Percentiles rank a stretch among this genome's conserved stretches.
Evolutionary conservation across 2,888 invertebrate species (phyloP).

Genomic region (Xanthorhoe designata): DNA sequence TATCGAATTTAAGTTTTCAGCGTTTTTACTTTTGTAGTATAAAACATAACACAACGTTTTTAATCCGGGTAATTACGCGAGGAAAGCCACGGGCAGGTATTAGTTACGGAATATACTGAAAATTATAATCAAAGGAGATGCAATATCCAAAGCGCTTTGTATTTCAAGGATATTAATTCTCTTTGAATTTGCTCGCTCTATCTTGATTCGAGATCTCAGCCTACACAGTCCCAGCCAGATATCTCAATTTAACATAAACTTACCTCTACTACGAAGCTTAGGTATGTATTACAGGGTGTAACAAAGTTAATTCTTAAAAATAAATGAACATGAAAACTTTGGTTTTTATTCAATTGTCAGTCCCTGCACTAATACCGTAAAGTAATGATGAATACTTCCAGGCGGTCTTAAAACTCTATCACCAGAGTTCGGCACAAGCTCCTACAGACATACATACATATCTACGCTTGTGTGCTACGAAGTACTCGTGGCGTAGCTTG

Average conservation of each 20-base stretch:
- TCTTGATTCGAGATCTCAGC: slow-evolving; percentile 19
- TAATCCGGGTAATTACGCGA: no score
- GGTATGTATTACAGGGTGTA: not conserved
- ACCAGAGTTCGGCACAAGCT: no score
- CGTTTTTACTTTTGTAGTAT: not conserved
- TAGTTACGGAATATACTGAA: no score
- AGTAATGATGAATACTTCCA: no score
- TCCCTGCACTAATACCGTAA: no score
- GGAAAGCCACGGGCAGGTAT: no score
- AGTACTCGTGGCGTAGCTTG: no score
- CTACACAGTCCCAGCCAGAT: slow-evolving; percentile 11
- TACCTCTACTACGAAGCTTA: not conserved
- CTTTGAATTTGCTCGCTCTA: slow-evolving; percentile 8
- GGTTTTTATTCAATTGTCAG: no score
- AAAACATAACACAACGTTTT: no score
- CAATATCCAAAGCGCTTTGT: not conserved
- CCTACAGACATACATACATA: no score
- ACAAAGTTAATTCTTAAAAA: not conserved
- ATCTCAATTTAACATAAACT: slow-evolving; percentile 16
- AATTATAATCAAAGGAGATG: not conserved
- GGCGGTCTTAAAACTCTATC: no score
- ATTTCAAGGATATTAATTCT: slow-evolving; percentile 3
- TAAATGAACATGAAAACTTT: not conserved
- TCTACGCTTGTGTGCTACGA: no score
- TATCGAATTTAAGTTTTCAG: slow-evolving; percentile 22